These are phyloP conservation scores for Zosterops japonicus DNA, from an alignment of 2,113 vertebrate genomes.

Conservation along the genomic window DNA sequence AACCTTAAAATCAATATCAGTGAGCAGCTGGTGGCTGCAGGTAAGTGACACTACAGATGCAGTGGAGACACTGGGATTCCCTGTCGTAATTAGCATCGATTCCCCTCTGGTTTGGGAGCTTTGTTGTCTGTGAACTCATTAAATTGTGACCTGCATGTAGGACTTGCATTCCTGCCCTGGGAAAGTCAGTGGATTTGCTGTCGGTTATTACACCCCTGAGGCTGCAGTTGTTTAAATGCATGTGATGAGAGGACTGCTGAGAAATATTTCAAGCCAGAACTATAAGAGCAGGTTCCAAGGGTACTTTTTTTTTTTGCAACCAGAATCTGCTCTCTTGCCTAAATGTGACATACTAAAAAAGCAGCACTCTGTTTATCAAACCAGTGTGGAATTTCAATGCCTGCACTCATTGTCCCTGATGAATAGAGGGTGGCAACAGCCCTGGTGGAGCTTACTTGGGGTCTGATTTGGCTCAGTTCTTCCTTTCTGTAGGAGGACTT, in stretches of 20 bases:
- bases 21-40: background rate
- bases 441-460: background rate
- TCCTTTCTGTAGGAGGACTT: background rate
- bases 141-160: constrained; percentile 15
- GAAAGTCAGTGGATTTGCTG: background rate
- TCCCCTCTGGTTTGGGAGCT: background rate
- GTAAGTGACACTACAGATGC: background rate
- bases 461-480: background rate
- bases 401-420: constrained; percentile 1
- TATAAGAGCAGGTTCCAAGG: constrained; percentile 18
- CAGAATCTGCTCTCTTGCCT: constrained; percentile 23
- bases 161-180: background rate
- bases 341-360: constrained; percentile 28
- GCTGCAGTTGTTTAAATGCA: constrained; percentile 41
- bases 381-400: constrained; percentile 22
- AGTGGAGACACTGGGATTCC: background rate
- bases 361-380: background rate
- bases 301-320: constrained; percentile 18
- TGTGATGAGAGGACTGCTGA: constrained; percentile 22
- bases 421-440: constrained; percentile 17
- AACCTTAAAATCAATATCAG: background rate
- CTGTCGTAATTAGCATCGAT: background rate
- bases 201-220: background rate
- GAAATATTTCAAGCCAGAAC: constrained; percentile 40
- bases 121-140: constrained; percentile 15